phyloP scores from a whole-genome alignment of 2,888 invertebrate species.

The Drosophila rellima region DNA sequence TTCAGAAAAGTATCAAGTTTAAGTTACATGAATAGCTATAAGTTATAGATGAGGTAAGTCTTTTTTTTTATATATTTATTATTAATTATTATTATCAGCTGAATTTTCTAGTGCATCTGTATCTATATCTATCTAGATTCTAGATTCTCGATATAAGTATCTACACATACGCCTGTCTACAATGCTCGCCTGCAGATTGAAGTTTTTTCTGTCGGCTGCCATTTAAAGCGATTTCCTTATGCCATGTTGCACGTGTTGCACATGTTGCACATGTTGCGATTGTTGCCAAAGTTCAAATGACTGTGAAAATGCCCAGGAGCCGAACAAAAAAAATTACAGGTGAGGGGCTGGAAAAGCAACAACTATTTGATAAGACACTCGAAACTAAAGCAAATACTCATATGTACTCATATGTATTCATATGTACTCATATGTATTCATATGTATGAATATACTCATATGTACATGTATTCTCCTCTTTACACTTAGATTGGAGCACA shows the following conservation, averaged over 20 bases:
- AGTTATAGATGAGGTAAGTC: too few species aligned
- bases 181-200: constrained; percentile 27
- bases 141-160: neutral
- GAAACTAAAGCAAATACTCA: constrained; percentile 9
- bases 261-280: constrained; percentile 73
- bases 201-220: constrained; percentile 46
- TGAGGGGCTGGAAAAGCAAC: constrained; percentile 6
- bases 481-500: too few species aligned
- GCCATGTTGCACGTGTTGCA: constrained; percentile 74
- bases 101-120: neutral
- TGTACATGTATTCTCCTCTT: neutral
- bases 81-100: neutral
- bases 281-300: constrained; percentile 75
- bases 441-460: neutral
- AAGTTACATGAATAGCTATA: too few species aligned
- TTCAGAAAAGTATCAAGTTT: neutral
- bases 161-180: constrained; percentile 11
- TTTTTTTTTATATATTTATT: too few species aligned
- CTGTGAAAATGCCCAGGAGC: constrained; percentile 72
- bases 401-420: neutral
- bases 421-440: neutral
- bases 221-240: constrained; percentile 69
- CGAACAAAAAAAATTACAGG: neutral
- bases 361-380: constrained; percentile 6
- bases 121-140: neutral